These are phyloP conservation scores for Aphidius ervi DNA, from an alignment of 1,140 invertebrate genomes.

Conservation along the genomic window DNA sequence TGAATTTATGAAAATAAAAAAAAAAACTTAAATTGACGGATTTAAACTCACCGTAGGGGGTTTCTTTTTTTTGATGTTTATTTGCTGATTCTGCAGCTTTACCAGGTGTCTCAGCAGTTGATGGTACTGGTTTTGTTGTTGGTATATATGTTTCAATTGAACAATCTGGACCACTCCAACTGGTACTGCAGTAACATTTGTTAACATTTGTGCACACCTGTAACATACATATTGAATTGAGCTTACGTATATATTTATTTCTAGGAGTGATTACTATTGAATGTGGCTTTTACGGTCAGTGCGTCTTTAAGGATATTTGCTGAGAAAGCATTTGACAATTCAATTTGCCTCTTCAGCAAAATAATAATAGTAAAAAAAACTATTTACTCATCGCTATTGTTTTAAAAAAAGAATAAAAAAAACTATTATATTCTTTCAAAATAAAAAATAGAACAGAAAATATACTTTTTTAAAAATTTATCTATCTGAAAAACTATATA, in stretches of 20 bases:
- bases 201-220: slow-evolving; percentile 92
- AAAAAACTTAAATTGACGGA: neutral
- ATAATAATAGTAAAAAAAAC: too few relatives aligned
- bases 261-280: too few relatives aligned
- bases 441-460: too few relatives aligned
- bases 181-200: slow-evolving; percentile 83
- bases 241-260: neutral
- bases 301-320: too few relatives aligned
- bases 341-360: too few relatives aligned
- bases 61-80: slow-evolving; percentile 80
- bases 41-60: slow-evolving; percentile 74
- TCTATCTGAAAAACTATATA: too few relatives aligned
- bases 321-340: too few relatives aligned
- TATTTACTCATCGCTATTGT: too few relatives aligned
- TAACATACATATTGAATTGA: slow-evolving; percentile 10
- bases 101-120: slow-evolving; percentile 47
- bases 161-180: slow-evolving; percentile 88
- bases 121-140: slow-evolving; percentile 52
- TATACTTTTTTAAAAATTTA: too few relatives aligned
- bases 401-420: too few relatives aligned
- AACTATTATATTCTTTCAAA: too few relatives aligned
- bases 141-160: slow-evolving; percentile 69
- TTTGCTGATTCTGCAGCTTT: slow-evolving; percentile 57
- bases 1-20: slow-evolving; percentile 11
- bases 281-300: too few relatives aligned